Conservation (phyloP, 2,888 invertebrate genomes). For the Parapristionchus giblindavisi region DNA sequence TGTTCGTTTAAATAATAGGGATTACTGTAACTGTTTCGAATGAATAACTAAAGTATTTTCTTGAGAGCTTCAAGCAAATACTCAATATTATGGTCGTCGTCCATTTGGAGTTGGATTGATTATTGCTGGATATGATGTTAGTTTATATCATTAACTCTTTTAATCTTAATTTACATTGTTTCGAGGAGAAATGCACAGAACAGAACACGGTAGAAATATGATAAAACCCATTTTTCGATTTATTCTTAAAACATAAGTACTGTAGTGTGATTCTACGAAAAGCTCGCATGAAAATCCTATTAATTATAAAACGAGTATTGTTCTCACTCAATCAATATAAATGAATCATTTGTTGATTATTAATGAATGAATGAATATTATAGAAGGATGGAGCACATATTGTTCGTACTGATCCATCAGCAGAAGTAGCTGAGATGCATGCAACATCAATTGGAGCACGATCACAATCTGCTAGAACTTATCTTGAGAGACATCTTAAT, state of each 20-base stretch:
- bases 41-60: neutral
- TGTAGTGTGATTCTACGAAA: too few relatives aligned
- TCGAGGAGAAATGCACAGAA: too few relatives aligned
- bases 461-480: conserved; percentile 96
- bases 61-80: conserved; percentile 88
- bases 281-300: too few relatives aligned
- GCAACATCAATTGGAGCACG: conserved; percentile 98
- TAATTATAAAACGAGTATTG: too few relatives aligned
- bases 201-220: too few relatives aligned
- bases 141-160: too few relatives aligned
- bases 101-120: conserved; percentile 98
- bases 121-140: conserved; percentile 93
- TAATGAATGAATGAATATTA: conserved; percentile 26
- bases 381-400: conserved; percentile 92
- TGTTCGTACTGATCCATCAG: conserved; percentile 96
- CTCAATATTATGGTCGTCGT: conserved; percentile 94
- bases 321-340: too few relatives aligned
- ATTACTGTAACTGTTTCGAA: too few relatives aligned
- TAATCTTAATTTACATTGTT: too few relatives aligned
- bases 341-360: neutral
- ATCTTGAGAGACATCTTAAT: conserved; percentile 88
- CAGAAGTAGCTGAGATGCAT: conserved; percentile 95
- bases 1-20: too few relatives aligned
- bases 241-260: too few relatives aligned
- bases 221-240: too few relatives aligned